phyloP scores from a whole-genome alignment of 2,113 vertebrate species.

The Phodopus roborovskii region DNA sequence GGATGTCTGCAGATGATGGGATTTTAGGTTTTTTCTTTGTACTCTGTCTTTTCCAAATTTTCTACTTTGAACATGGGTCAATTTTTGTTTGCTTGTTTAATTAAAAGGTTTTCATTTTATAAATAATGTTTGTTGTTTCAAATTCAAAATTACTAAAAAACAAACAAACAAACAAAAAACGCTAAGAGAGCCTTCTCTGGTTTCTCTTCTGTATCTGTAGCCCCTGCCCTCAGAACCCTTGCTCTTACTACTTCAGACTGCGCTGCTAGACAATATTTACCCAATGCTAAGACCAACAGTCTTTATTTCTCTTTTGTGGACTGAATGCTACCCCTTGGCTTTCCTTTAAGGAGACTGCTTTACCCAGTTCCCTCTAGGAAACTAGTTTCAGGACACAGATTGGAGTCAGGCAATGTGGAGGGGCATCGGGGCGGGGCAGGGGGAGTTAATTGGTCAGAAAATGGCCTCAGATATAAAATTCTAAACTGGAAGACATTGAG shows the following conservation, averaged over 20 bases:
- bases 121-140: not conserved
- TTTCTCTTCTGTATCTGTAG: not conserved
- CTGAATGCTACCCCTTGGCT: not conserved
- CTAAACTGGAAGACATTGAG: not conserved
- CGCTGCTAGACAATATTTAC: slow-evolving; percentile 37
- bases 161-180: too few relatives aligned
- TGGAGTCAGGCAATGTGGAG: not conserved
- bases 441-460: slow-evolving; percentile 23
- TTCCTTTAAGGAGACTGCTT: not conserved
- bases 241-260: not conserved
- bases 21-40: not conserved
- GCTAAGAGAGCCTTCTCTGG: not conserved
- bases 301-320: not conserved
- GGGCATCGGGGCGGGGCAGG: not conserved
- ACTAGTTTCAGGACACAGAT: not conserved
- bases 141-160: not conserved
- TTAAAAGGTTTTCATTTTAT: not conserved
- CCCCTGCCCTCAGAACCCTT: not conserved
- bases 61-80: not conserved
- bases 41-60: slow-evolving; percentile 1
- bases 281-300: not conserved
- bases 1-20: not conserved
- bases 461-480: not conserved
- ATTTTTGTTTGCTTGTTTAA: not conserved
- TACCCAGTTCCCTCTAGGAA: not conserved